Conservation (phyloP, 1,140 invertebrate species). For the Hirudo medicinalis region DNA sequence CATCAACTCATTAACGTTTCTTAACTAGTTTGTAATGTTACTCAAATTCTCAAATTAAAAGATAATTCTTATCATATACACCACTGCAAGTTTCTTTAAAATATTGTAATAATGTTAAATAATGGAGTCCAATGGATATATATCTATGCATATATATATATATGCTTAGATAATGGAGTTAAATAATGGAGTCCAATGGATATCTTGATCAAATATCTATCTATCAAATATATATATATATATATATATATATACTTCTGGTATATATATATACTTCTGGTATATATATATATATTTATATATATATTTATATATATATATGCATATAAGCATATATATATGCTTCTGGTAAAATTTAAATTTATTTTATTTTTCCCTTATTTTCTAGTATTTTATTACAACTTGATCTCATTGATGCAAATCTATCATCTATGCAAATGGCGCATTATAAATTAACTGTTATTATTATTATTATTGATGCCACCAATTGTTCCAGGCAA, state of each 20-base stretch:
- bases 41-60: not conserved
- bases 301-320: conserved; percentile 2
- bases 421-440: no score
- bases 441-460: no score
- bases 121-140: not conserved
- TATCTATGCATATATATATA: conserved; percentile 5
- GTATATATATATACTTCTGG: no score
- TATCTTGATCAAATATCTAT: no score
- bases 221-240: no score
- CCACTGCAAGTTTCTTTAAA: no score
- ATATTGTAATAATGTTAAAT: no score
- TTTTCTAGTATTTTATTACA: not conserved
- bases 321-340: conserved; percentile 5
- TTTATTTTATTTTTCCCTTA: not conserved
- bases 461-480: no score
- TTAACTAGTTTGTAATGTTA: not conserved
- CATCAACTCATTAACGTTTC: not conserved
- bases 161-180: no score
- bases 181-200: no score
- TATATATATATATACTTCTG: conserved; percentile 1
- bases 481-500: no score
- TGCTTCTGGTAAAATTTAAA: not conserved
- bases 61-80: not conserved
- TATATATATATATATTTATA: conserved; percentile 3
- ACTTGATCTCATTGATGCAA: no score